Percentiles rank a stretch among this genome's conserved stretches.
phyloP scores from a whole-genome alignment of 2,113 vertebrate genomes.

The Herpetotheres cachinnans region DNA sequence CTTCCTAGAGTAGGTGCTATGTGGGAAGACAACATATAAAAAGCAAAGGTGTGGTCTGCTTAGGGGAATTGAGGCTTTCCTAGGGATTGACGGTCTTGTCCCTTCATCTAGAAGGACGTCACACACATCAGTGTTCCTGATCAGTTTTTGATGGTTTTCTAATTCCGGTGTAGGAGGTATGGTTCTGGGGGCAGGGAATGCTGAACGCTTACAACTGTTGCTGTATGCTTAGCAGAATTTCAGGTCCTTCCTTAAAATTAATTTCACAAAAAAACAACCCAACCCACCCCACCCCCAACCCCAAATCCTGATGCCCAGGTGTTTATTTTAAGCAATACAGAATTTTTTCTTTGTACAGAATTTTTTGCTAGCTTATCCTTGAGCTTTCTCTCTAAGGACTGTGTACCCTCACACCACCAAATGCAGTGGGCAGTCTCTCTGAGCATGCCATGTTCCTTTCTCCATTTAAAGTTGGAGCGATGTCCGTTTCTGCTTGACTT shows the following conservation, averaged over 20 bases:
- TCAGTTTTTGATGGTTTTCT: not conserved
- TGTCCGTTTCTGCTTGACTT: not conserved
- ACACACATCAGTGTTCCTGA: accelerated
- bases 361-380: not conserved
- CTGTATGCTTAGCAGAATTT: not conserved
- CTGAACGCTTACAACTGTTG: not conserved
- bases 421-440: not conserved
- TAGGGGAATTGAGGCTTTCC: not conserved
- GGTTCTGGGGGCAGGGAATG: not conserved
- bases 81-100: not conserved
- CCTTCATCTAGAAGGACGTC: not conserved
- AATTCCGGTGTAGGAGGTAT: not conserved
- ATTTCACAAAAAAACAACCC: not conserved
- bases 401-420: not conserved
- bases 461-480: not conserved
- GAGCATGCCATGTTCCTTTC: accelerated
- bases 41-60: not conserved
- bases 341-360: not conserved
- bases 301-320: not conserved
- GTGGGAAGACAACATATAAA: not conserved
- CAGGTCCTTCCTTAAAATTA: not conserved
- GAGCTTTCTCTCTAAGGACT: not conserved
- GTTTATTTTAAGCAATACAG: not conserved
- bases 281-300: too few relatives aligned
- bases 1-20: not conserved